Evolutionary conservation across 2,888 invertebrate genomes (phyloP), one percentile per base, ranked within the genome.

Genomic region (Melanostoma scalare): DNA sequence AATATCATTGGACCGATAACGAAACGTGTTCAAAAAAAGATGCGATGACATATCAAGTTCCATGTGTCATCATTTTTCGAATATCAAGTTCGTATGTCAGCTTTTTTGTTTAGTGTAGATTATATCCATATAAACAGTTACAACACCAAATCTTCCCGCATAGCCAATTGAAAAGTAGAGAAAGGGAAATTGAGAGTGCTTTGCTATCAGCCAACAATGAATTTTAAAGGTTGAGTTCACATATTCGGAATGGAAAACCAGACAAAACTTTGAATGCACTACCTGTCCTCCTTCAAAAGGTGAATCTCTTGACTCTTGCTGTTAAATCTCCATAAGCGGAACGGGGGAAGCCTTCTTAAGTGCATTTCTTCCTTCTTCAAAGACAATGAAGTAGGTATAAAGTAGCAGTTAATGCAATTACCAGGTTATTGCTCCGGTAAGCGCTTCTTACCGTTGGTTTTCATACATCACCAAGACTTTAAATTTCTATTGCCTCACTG

Each of bases 401-500:
- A 58, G 48, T 48, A 56, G 58, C 30, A 44, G 58, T 46, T 40
- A 69, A 76, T 69, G 6, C 56, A 60, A 76, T 76, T 76, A 76
- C 6, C 50, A 48, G 69, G 61, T 30, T 56, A 69, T 76, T 76
- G 76, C 76, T 63, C 69, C 48, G 52, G 50, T 52, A 52, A 78
- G 71, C 63, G 20, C 20, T 38, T 2, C 35, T n/a, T 10, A 4
- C 33, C 6, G 31, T 20, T 30, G 31, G 20, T 50, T 56, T 61
- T 50, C 48, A 67, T 74, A 74, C 50, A 58, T 38, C 65, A 65
- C 60, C 4, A 36, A 52, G 50, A 52, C 44, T 58, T 50, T n/a
- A 74, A 6, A 50, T 42, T 67, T 30, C 56, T 52, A 58, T 58
- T 38, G 33, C 48, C 36, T 44, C 36, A 1, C 6, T 50, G 35